Evolutionary conservation across 2,797 vertebrate species (phyloP), one percentile per base, ranked within the genome.

Genomic region (Silurus aristotelis): DNA sequence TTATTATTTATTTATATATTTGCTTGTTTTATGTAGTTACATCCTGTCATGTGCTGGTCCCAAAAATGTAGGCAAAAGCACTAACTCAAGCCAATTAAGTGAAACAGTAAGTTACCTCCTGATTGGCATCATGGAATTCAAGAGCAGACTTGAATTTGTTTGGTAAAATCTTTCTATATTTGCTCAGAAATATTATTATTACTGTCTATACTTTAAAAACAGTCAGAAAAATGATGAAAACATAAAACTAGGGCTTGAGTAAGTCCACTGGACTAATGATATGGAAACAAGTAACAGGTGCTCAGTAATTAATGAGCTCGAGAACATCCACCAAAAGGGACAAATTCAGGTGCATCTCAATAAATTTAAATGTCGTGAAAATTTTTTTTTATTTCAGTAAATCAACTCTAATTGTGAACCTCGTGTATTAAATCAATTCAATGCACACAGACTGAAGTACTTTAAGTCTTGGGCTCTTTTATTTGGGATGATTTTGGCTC

Each of bases 1-100:
- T 89, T 88, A 85, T 92, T 55, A 58, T 76, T 56, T 75, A 20
- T 55, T 75, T 76, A 31, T 77, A 78, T 87, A 84, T 87, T 84
- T 82, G 56, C 82, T 85, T 87, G 87, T 90, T 89, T 38, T 87
- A 88, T 88, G 43, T 63, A 82, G 85, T 76, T 86, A 81, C 19
- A 83, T 67, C 71, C 72, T 19, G 63, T 78, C n/a, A 67, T 60
- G 22, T 80, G 61, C 58, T 79, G 79, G 38, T 14, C 27, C 25
- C 22, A 1, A 75, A 77, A 20, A 73, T 5, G 12, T 61, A 43
- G 1, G 3, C 3, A 10, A 63, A 79, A 63, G 13, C 6, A 5
- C 13, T 22, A 22, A 55, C 14, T 75, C 27, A 19, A 38, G 3
- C 58, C 77, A 63, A 25, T 17, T 12, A 63, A 5, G 22, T 9